Conservation (phyloP, 2,113 vertebrate genomes). For the Tricholaema leucomelas region DNA sequence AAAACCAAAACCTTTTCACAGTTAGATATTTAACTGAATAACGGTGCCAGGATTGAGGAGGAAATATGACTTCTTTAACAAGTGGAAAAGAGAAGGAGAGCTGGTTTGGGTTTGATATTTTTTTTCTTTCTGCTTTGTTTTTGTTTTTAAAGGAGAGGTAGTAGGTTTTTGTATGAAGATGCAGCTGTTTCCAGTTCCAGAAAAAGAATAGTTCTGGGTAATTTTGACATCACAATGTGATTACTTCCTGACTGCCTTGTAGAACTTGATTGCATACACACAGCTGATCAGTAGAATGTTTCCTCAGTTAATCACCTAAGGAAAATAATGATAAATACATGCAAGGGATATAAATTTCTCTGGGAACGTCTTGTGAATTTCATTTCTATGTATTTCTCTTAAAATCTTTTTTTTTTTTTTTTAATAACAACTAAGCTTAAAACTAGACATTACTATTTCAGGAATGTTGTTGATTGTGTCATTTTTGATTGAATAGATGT, state of each 20-base stretch:
- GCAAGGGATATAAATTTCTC: not conserved
- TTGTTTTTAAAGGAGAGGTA: not conserved
- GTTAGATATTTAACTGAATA: too few relatives aligned
- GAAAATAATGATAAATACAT: not conserved
- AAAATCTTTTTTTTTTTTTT: conserved; percentile 9
- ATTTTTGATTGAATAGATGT: not conserved
- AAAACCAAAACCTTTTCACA: not conserved
- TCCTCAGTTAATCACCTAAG: not conserved
- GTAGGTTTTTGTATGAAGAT: not conserved
- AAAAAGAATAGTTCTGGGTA: not conserved
- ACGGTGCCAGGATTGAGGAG: not conserved
- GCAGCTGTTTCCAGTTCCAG: not conserved
- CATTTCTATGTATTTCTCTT: not conserved
- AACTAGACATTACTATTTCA: not conserved
- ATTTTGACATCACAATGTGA: not conserved
- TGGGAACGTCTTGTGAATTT: not conserved
- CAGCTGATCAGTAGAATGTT: not conserved
- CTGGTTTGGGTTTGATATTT: not conserved
- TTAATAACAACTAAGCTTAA: conserved; percentile 12
- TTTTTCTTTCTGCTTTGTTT: not conserved
- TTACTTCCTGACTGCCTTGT: not conserved
- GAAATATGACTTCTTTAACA: not conserved
- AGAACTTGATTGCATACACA: not conserved
- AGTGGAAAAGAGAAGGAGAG: not conserved
- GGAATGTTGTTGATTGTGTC: not conserved